Base-by-base conservation (phyloP, 2,797 vertebrate genomes). In the Hypotaenidia okinawae region DNA sequence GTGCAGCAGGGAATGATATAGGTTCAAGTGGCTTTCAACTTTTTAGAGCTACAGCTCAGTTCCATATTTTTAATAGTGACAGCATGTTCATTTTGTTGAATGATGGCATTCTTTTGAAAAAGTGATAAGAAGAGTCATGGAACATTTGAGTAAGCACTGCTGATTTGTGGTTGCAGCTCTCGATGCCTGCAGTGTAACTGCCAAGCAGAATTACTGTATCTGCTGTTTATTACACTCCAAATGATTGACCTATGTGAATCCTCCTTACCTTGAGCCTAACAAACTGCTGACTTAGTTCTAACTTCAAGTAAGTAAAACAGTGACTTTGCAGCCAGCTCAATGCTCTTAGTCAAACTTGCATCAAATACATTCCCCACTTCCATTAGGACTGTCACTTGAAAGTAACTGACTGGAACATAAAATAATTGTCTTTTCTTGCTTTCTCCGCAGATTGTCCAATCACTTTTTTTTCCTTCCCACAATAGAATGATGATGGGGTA, bases 341-440 rank as follows among this genome's bases (percentile, higher is more conserved):
- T 24, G 18, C 37, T 79, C 76, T 91, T 94, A 91, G 79, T 86
- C 73, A 85, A 92, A 92, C 86, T 88, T 83, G 19, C 28, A 91
- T 84, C 69, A 89, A 63, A 88, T 87, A 47, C 18, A 59, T 95
- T 94, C 76, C 41, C 52, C 9, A 14, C 41, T 94, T 93, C 84
- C 83, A 91, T 94, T 90, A 94, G 28, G 41, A 72, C 30, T 93
- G 76, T 87, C 83, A 74, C 72, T 94, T 69, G 72, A 83, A 93
- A 80, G 76, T 89, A 95, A 95, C 64, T 87, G 75, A 74, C 82
- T 73, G 85, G 86, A 96, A 95, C 89, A 83, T 41, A 94, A 96
- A 96, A 91, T 94, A 94, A 94, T 95, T 96, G 81, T 78, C 24
- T 88, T 89, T 94, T 94, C 49, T 94, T 95, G 75, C 81, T 94